Evolutionary conservation across 2,888 invertebrate species (phyloP).

Genomic region (Drosophila testacea): DNA sequence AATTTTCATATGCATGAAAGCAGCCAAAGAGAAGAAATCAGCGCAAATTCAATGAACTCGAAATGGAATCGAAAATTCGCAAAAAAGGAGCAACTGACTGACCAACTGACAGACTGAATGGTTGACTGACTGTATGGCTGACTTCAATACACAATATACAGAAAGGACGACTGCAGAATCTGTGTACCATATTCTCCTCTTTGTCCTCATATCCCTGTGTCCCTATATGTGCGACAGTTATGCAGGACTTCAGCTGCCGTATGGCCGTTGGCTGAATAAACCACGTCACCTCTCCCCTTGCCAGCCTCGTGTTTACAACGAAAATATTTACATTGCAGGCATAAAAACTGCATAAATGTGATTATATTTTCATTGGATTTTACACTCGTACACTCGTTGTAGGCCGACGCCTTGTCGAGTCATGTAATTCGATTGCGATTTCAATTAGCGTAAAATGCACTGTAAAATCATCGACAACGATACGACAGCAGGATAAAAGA

Average conservation of each 20-base stretch:
- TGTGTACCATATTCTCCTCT: slow-evolving; percentile 2
- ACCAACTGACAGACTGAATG: slow-evolving; percentile 21
- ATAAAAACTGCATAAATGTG: slow-evolving; percentile 82
- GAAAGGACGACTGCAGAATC: slow-evolving; percentile 28
- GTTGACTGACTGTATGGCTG: slow-evolving; percentile 19
- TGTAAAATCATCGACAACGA: slow-evolving; percentile 39
- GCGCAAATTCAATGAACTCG: slow-evolving; percentile 80
- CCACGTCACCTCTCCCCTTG: not conserved
- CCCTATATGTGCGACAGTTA: slow-evolving; percentile 30
- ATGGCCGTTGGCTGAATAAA: slow-evolving; percentile 11
- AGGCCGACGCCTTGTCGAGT: slow-evolving; percentile 32
- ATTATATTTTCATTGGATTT: slow-evolving; percentile 79
- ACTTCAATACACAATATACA: slow-evolving; percentile 25
- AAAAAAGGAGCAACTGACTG: slow-evolving; percentile 23
- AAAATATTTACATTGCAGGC: slow-evolving; percentile 81
- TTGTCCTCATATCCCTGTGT: slow-evolving; percentile 18
- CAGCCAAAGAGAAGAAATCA: slow-evolving; percentile 63
- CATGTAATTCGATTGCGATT: slow-evolving; percentile 80
- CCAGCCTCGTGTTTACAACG: slow-evolving; percentile 61
- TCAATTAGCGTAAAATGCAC: slow-evolving; percentile 80
- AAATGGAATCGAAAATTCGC: slow-evolving; percentile 68
- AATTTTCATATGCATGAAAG: slow-evolving; percentile 62
- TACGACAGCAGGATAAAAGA: slow-evolving; percentile 5
- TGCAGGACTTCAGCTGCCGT: slow-evolving; percentile 28
- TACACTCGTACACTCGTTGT: slow-evolving; percentile 20